Base-by-base conservation (phyloP, 2,888 invertebrate genomes). In the Agrilus cyanescens region DNA sequence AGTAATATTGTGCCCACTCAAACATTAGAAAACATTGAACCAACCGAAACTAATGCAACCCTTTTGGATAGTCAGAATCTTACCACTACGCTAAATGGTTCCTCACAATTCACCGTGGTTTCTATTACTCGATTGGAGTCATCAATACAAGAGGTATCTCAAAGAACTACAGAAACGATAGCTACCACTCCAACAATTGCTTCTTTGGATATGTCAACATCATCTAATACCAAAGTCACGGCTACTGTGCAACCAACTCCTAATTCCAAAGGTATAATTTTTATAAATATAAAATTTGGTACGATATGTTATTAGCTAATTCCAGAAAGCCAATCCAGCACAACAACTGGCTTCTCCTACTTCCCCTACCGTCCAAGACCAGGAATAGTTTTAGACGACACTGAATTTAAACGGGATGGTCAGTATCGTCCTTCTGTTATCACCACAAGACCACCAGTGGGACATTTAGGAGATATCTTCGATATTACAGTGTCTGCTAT, bases 401-500 rank as follows among this genome's bases (percentile, higher is more conserved):
- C 84, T 0, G 84, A 84, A 62, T 84, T 82, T 65, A 82, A 83
- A 56, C 84, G 83, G 0, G 79, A 77, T 16, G 75, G 76, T 0
- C 56, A 59, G 13, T 56, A 61, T 36, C 56, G 65, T 40, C 60
- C 57, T 41, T 57, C 54, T 36, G 65, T 67, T 30, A 52, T 67
- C 43, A 70, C 66, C 30, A 61, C 55, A 37, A 61, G 61, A 47
- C 68, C 62, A 32, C 72, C 67, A n/a, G 65, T 70, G 20, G 73
- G 70, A 1, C 80, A 80, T 56, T 40, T 54, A 16, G 85, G 83
- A 7, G 89, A 90, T 62, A 84, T 87, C 43, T 90, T 90, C 56
- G 89, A 90, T 55, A 82, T 90, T 0, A 89, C 89, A 0, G 82
- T 90, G 0, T 87, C 88, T 0, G 90, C 88, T 1, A 82, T 89